Base-by-base conservation (phyloP, 2,888 invertebrate species). In the Toxonevra muliebris region DNA sequence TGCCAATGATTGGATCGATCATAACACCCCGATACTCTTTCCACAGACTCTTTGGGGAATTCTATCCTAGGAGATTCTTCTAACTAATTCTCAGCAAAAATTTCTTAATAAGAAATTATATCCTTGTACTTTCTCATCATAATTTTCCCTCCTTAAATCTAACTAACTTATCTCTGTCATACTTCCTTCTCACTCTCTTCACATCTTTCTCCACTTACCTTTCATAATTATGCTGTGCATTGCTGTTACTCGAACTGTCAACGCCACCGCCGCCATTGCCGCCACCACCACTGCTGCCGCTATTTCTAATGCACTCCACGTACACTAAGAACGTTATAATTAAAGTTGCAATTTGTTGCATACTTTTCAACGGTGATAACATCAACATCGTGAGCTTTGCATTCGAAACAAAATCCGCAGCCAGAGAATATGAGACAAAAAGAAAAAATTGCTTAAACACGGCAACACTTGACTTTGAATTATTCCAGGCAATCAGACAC, bases 251-350 rank as follows among this genome's bases (percentile, higher is more conserved):
- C n/a, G n/a, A n/a, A n/a, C n/a, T n/a, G n/a, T n/a, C 62, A 48
- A 17, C 50, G 60, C 53, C 43, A 17, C 50, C 63, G 63, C 53
- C 65, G 60, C 43, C 42, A 59, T 45, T 61, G 65, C 68, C 61
- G 67, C 66, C 58, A 68, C 60, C 69, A 66, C 71, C 60, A 71
- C 70, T 66, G 71, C 69, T 75, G 68, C 71, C 76, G 73, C 75
- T 76, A 76, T 84, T 84, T 77, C 82, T 81, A 79, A 84, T 84
- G 83, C 84, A 80, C 71, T 77, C 72, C 78, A 80, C 79, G 83
- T 79, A 75, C 66, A 78, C 76, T 66, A 76, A 79, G 80, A 82
- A 81, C 79, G 80, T 78, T 79, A 84, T 84, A 83, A 84, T 84
- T 83, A 84, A 79, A 80, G 83, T 77, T 77, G 80, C 81, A 80